Evolutionary conservation across 2,797 vertebrate species (phyloP).

Genomic region (Notamacropus eugenii): DNA sequence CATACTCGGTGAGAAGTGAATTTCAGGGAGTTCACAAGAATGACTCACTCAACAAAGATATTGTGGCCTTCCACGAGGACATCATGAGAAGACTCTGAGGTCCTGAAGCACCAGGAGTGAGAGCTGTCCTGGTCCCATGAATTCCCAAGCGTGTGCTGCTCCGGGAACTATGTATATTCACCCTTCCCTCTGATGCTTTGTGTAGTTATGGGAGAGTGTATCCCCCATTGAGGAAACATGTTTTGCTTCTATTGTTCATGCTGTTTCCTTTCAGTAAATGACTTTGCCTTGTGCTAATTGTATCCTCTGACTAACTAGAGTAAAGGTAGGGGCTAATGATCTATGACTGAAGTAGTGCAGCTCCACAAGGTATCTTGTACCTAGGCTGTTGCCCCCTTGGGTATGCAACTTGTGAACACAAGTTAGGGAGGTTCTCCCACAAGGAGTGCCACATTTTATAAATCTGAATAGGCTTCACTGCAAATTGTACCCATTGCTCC

Average conservation of each 20-base stretch:
- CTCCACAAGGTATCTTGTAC: not conserved
- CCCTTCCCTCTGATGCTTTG: not conserved
- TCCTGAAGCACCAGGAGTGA: not conserved
- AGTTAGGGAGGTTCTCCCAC: not conserved
- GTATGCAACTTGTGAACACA: not conserved
- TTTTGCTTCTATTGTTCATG: not conserved
- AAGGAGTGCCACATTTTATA: not conserved
- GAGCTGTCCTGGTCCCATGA: not conserved
- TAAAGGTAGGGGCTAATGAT: not conserved
- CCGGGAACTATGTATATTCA: not conserved
- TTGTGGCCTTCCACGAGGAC: not conserved
- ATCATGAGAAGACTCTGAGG: not conserved
- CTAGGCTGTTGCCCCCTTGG: not conserved
- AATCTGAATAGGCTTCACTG: not conserved
- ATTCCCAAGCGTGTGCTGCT: not conserved
- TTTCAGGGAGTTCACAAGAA: not conserved
- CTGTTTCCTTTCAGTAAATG: not conserved
- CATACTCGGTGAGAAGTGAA: not conserved
- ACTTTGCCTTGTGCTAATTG: not conserved
- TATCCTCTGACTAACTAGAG: not conserved
- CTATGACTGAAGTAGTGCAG: not conserved
- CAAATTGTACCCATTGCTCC: not conserved
- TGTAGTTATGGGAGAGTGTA: not conserved
- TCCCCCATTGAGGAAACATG: not conserved
- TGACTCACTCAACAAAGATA: not conserved